Evolutionary conservation across 2,888 invertebrate genomes (phyloP), one percentile per base, ranked within the genome.

Genomic region (Ectemnius continuus): DNA sequence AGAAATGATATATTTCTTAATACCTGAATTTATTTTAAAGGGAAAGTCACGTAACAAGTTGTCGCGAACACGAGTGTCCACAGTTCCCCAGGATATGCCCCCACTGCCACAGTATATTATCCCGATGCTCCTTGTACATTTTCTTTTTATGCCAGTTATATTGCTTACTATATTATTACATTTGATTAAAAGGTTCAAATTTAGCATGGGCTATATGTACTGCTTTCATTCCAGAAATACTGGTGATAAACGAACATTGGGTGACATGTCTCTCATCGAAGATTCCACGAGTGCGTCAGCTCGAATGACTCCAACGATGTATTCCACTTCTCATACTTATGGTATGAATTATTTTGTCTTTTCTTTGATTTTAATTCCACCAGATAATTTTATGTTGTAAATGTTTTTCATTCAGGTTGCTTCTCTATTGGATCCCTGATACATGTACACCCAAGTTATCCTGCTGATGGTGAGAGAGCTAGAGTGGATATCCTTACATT

Each of bases 251-350:
- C 90, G 87, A 86, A 91, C 89, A 88, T 89, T 89, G 61, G 86
- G 87, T 58, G 90, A 89, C 73, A 78, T 86, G 57, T 89, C 90
- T 4, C 71, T 87, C 68, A 89, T 93, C 82, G 94, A 94, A 82
- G 94, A 93, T 85, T 92, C 93, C 26, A 92, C 92, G 61, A 91
- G 92, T 84, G 92, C 93, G 84, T 94, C 94, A 14, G 95, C 95
- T 85, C 93, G 97, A 70, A 92, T 96, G 91, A 97, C 97, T 4
- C 97, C 97, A 20, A 94, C 94, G 78, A 96, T 96, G 90, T 97
- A 95, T 92, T 93, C 95, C 62, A 95, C 95, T 46, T 95, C 97
- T n/a, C 97, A 98, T 88, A 92, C 95, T 70, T 87, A 88, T 80
- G 91, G 91, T 90, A 85, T 20, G 87, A 86, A 52, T 61, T 23